A percentile compares a stretch with the other conserved stretches of the same genome.
Evolutionary conservation across 53 echinoderm and acorn worm species (phyloP).

Genomic region (Echinarachnius parma): DNA sequence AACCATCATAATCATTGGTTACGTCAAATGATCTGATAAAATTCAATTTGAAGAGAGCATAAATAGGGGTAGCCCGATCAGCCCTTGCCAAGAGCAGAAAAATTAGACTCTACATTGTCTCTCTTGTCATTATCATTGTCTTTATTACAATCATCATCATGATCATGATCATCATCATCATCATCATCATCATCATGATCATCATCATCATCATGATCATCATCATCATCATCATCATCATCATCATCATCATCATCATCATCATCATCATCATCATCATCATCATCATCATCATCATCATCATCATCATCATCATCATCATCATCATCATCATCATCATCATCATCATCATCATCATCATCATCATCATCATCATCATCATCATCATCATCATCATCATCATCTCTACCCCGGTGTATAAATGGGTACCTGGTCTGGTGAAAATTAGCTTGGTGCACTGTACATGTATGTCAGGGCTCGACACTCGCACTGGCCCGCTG

Average conservation of each 20-base stretch:
- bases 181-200: conserved; percentile 3
- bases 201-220: neutral
- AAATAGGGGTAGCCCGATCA: too few species aligned
- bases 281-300: conserved; percentile 28
- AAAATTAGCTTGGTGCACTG: too few species aligned
- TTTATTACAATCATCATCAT: too few species aligned
- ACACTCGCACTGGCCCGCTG: too few species aligned
- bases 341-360: conserved; percentile 13
- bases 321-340: conserved; percentile 24
- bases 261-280: conserved; percentile 1
- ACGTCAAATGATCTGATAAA: too few species aligned
- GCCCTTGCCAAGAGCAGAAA: too few species aligned
- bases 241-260: conserved; percentile 5
- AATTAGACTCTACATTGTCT: too few species aligned
- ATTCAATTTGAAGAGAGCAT: too few species aligned
- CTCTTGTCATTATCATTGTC: too few species aligned
- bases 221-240: neutral
- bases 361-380: conserved; percentile 37
- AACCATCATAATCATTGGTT: too few species aligned
- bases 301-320: conserved; percentile 45
- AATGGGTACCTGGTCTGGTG: too few species aligned
- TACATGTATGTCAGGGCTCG: too few species aligned
- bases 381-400: conserved; percentile 40
- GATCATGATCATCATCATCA: conserved; percentile 2
- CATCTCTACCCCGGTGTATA: conserved; percentile 4